phyloP scores from a whole-genome alignment of 2,888 invertebrate genomes.

The Therioaphis trifolii region DNA sequence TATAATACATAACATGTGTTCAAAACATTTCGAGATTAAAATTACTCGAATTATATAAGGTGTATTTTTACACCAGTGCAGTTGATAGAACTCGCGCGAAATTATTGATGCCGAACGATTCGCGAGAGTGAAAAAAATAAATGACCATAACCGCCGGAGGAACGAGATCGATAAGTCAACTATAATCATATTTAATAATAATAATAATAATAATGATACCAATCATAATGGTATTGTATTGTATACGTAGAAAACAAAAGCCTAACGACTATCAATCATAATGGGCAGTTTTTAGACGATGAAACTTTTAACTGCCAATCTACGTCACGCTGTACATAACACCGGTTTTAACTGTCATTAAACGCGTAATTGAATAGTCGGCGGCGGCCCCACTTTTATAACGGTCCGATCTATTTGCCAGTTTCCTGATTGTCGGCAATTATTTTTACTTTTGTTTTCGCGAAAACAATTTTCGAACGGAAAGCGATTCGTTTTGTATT shows the following conservation, averaged over 20 bases:
- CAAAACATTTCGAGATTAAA: no score
- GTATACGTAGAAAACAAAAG: neutral
- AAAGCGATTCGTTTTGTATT: slow-evolving; percentile 12
- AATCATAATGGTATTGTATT: no score
- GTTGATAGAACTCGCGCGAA: no score
- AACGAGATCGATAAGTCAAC: neutral
- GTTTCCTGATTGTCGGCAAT: neutral
- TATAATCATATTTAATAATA: slow-evolving; percentile 4
- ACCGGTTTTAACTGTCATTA: slow-evolving; percentile 22
- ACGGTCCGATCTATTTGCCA: neutral
- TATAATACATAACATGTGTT: no score
- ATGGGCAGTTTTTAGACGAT: neutral
- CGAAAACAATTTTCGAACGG: slow-evolving; percentile 10
- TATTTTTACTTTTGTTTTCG: slow-evolving; percentile 19
- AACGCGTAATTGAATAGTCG: slow-evolving; percentile 1
- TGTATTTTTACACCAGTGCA: no score
- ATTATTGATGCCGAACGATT: no score
- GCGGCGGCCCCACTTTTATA: neutral
- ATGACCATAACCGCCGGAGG: neutral
- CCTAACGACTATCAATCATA: slow-evolving; percentile 20
- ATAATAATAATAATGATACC: no score
- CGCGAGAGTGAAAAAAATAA: neutral
- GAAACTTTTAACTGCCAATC: slow-evolving; percentile 35
- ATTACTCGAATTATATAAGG: no score
- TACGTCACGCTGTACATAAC: neutral